Base-by-base conservation (phyloP, 2,888 invertebrate species). In the Acronicta psi region DNA sequence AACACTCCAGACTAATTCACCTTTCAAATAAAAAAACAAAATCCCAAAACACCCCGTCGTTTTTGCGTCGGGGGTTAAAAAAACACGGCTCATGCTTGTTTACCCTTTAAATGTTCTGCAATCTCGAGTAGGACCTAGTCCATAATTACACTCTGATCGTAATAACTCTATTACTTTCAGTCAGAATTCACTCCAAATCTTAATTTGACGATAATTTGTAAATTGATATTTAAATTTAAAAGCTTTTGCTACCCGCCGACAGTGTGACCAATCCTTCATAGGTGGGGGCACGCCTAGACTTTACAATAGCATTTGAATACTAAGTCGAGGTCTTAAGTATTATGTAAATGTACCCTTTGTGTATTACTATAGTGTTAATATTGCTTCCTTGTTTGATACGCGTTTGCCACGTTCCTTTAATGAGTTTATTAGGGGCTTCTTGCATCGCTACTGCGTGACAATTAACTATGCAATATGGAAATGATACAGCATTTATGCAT, bases 271-370 rank as follows among this genome's bases (percentile, higher is more conserved):
- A 25, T 29, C 60, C 49, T 29, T 10, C 18, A 45, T 59, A 55
- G 50, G 51, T 63, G 52, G 29, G 29, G 51, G 50, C 61, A 53
- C 60, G 46, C 59, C 46, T 67, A 71, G 68, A 53, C 59, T 51
- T 70, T 47, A 63, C 73, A 69, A 66, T 65, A 58, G 53, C 55
- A 51, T 71, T 80, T 69, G 80, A 79, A 79, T 81, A 79, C 81
- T 79, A 79, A 79, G 67, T 73, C 20, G 65, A 54, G 34, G 61
- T 46, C 73, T 71, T 79, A 77, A 76, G 75, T 69, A 63, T 52
- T 73, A 79, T 79, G 77, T 71, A 59, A 79, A 81, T 79, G 50
- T 60, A 34, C 37, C 55, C 68, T 73, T 72, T 77, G 70, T 70
- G 53, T 56, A 36, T 63, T 66, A 61, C 58, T 59, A 66, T 53